Conservation (phyloP, 2,888 invertebrate species). For the Plebejus anna region DNA sequence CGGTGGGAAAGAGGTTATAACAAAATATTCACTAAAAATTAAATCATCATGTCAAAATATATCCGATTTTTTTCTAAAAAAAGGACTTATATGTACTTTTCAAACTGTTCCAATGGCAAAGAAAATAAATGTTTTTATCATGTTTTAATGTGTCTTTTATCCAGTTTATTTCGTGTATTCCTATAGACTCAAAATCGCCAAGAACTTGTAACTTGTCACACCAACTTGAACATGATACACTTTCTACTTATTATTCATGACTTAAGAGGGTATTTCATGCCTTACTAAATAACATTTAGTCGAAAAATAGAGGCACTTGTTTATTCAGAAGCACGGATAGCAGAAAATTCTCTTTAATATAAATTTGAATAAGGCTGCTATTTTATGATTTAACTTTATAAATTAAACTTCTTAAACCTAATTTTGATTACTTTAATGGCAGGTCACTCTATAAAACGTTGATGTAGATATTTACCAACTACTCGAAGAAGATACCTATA, state of each 20-base stretch:
- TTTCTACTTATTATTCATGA: conserved; percentile 15
- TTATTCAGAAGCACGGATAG: neutral
- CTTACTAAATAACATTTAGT: neutral
- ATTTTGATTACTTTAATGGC: neutral
- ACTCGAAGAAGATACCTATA: too few relatives aligned
- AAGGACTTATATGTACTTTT: too few relatives aligned
- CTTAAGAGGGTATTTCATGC: conserved; percentile 2
- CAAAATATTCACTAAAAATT: too few relatives aligned
- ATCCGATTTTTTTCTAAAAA: too few relatives aligned
- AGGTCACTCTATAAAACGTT: neutral
- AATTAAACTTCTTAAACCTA: neutral
- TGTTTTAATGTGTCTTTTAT: too few relatives aligned
- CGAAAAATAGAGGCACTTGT: conserved; percentile 1
- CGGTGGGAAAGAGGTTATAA: too few relatives aligned
- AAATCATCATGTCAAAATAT: too few relatives aligned
- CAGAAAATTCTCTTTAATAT: neutral
- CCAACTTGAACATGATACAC: neutral
- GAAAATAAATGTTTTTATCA: too few relatives aligned
- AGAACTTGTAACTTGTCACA: conserved; percentile 9
- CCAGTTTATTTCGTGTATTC: neutral
- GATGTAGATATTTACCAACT: too few relatives aligned
- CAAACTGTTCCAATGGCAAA: too few relatives aligned
- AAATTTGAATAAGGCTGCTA: neutral
- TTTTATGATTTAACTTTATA: neutral
- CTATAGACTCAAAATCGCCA: neutral